Evolutionary conservation across 2,888 invertebrate genomes (phyloP), one percentile per base, ranked within the genome.

Genomic region (Xestoiulus laeticollis): DNA sequence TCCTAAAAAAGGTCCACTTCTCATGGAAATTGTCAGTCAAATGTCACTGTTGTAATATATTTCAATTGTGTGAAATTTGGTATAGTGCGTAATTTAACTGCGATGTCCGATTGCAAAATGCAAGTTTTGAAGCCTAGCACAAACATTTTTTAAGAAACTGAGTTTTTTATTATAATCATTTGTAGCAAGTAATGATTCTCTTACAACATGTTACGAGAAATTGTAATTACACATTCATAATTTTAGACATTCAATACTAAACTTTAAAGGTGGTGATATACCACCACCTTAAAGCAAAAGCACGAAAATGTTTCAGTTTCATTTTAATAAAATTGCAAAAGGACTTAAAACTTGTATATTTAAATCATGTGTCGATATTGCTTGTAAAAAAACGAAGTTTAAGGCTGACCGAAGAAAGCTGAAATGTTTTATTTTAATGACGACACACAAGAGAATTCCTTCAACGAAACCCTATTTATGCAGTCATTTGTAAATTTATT

Each of bases 401-500:
- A 19, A 68, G 26, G 68, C 22, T 68, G 68, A 68, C 68, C 26
- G 22, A 0, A 26, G n/a, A 10, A 68, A 22, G 68, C 22, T 22
- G 68, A 26, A 4, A 68, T 26, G 68, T 22, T 68, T 68, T 68
- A 68, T 19, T 68, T 68, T 26, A 26, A 26, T 68, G 68, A 26
- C 26, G 26, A 22, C 26, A 68, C n/a, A n/a, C n/a, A n/a, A 26
- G 8, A 68, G 68, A 68, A 68, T 68, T 10, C 68, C 68, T 26
- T 68, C 68, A 68, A 59, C 59, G 22, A 59, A 30, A 84, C n/a
- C 38, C 33, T 84, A 84, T 84, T 84, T 84, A 84, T 84, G 84
- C 84, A 84, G 84, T 84, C 19, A 84, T 84, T 84, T 84, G 84
- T 84, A 84, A 84, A 84, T n/a, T 84, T 43, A 84, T 84, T 84